Percentiles rank a stretch among this genome's conserved stretches.
These are phyloP conservation scores for Myrmecophaga tridactyla DNA, from an alignment of 2,113 vertebrate species.

Conservation along the genomic window DNA sequence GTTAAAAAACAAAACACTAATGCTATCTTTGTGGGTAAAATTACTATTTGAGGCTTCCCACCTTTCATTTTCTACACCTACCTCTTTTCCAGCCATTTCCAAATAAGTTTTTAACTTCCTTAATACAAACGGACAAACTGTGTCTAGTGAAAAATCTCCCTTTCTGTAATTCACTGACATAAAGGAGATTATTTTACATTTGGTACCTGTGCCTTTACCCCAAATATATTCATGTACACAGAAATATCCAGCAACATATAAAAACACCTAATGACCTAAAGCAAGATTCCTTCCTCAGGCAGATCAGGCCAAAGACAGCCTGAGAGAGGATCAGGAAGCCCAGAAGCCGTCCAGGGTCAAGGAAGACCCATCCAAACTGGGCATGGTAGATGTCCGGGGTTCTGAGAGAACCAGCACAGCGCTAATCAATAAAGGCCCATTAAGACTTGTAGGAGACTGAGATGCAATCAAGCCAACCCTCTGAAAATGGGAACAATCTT, in stretches of 20 bases:
- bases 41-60: background rate
- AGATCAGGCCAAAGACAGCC: conserved; percentile 1
- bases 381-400: background rate
- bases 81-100: conserved; percentile 12
- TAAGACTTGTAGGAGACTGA: background rate
- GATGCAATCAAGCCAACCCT: background rate
- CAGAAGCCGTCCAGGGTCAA: background rate
- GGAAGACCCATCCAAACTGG: background rate
- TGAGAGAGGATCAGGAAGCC: background rate
- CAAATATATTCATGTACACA: conserved; percentile 26
- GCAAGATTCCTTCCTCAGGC: background rate
- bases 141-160: background rate
- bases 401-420: background rate
- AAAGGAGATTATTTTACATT: conserved; percentile 25
- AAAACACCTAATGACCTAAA: background rate
- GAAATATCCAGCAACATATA: background rate
- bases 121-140: background rate
- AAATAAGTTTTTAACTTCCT: conserved; percentile 12
- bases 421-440: background rate
- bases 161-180: background rate
- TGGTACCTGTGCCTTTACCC: conserved; percentile 15
- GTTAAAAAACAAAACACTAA: background rate
- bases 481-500: background rate
- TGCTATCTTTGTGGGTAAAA: conserved; percentile 27
- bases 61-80: conserved; percentile 3